Base-by-base conservation (phyloP, 2,888 invertebrate genomes). In the Sturmia bella region DNA sequence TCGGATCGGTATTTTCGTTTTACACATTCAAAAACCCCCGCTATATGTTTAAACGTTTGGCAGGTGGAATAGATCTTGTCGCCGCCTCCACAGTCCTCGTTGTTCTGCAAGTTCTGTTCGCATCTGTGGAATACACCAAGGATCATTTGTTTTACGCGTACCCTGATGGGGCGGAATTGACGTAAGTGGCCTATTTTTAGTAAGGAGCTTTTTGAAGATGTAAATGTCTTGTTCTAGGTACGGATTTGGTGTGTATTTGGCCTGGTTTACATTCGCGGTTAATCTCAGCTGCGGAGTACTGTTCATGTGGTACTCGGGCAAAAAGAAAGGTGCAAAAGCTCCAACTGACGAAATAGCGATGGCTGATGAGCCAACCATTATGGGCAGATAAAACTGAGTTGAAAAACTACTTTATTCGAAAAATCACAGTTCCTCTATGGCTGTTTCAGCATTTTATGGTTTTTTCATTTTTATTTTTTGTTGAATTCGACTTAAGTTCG, bases 31-130 rank as follows among this genome's bases (percentile, higher is more conserved):
- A 93, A 84, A 95, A 97, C 88, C 95, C 96, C 3, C 93, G 97
- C 4, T 97, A 97, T 89, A 97, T 96, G 94, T 96, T 96, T 92
- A 97, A 97, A 89, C 92, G 97, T 43, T 92, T 97, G 24, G 96
- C 97, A 3, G 96, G 95, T 0, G 95, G 96, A 19, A 95, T 97
- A 80, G 95, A 96, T 88, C 94, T 97, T 86, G 95, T 97, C 77
- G 94, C 96, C 94, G 97, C 95, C 70, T 94, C 95, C 3, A 95
- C 96, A 82, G 93, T 95, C 13, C 92, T 97, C 85, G 96, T 96
- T 0, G 96, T 96, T 41, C 94, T 96, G 54, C 96, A 97, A 92
- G 96, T 97, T 0, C 92, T 95, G 82, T 93, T 95, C 86, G 94
- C 95, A 3, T 93, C 95, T 0, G 93, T 95, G 59, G 94, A 95